These are phyloP conservation scores for Musca vetustissima DNA, from an alignment of 1,140 invertebrate genomes.

Conservation along the genomic window DNA sequence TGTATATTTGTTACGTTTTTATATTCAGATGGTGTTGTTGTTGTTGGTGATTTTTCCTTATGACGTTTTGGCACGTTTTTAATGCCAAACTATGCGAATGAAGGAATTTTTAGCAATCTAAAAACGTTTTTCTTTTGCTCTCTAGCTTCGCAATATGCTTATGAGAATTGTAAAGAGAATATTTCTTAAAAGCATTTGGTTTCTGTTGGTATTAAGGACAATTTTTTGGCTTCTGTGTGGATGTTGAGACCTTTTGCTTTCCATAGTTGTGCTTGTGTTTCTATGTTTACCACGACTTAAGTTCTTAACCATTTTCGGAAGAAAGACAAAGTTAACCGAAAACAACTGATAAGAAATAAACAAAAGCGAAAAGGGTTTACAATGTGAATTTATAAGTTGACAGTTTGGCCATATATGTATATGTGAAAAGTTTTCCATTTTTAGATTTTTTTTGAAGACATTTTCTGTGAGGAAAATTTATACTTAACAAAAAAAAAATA, in stretches of 20 bases:
- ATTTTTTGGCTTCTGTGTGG: too few relatives aligned
- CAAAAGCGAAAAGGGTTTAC: background rate
- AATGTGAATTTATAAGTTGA: background rate
- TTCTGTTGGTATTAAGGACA: too few relatives aligned
- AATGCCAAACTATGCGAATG: background rate
- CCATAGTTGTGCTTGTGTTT: background rate
- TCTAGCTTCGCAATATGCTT: too few relatives aligned
- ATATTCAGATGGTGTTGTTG: background rate
- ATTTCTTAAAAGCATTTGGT: too few relatives aligned
- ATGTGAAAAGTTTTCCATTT: too few relatives aligned
- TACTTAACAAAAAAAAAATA: too few relatives aligned
- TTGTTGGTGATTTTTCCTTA: background rate
- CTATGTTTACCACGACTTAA: background rate
- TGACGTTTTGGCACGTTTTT: background rate
- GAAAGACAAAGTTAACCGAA: too few relatives aligned
- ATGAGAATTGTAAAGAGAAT: too few relatives aligned
- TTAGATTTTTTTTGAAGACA: too few relatives aligned
- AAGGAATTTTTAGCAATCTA: slow-evolving; percentile 8
- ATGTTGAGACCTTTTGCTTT: background rate
- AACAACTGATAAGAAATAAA: too few relatives aligned
- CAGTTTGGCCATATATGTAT: slow-evolving; percentile 3
- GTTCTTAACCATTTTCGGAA: background rate
- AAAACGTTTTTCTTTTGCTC: background rate
- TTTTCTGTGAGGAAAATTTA: too few relatives aligned
- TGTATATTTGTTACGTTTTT: background rate